Base-by-base conservation (phyloP, 2,888 invertebrate species). In the Melitaea athalia region DNA sequence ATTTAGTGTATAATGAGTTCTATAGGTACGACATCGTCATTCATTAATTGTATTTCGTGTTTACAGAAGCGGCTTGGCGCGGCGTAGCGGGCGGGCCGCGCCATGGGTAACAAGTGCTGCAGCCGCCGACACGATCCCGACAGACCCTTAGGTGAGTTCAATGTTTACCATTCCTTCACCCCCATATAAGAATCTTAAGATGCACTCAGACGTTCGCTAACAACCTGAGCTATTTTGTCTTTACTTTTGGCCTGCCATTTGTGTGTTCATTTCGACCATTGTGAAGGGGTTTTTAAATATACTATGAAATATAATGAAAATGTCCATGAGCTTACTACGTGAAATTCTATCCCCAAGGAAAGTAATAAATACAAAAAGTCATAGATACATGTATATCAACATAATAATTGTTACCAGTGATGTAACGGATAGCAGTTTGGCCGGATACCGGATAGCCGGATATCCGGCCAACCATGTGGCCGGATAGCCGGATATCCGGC, bases 81-180 rank as follows among this genome's bases (percentile, higher is more conserved):
- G 92, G 92, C 87, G 85, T 87, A 85, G 87, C 82, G 84, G 91
- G 90, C 88, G 88, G 86, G 89, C 91, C 91, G 92, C 94, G 93
- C 89, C 90, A 97, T 97, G 97, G 97, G 97, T 89, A 96, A 96
- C 92, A 96, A 96, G 93, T 97, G 97, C 93, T 97, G 97, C 93
- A 96, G 96, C 93, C 96, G 96, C 93, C 95, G 96, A 86, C 95
- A 96, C 90, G 95, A 95, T 91, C 94, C 95, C 81, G 94, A 95
- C 79, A 90, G 95, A 89, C 94, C 95, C 76, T 86, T 95, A 79
- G 94, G 95, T 95, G 75, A 86, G 84, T 75, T 70, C 70, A 67
- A 17, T 55, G 14, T 49, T 63, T 63, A 49, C 45, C 50, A 47
- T 47, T 33, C 57, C 43, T 57, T 43, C 50, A 50, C 52, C 65